Percentiles rank a stretch among this genome's conserved stretches.
These are phyloP conservation scores for Chromis chromis DNA, from an alignment of 2,797 vertebrate genomes.

Conservation along the genomic window DNA sequence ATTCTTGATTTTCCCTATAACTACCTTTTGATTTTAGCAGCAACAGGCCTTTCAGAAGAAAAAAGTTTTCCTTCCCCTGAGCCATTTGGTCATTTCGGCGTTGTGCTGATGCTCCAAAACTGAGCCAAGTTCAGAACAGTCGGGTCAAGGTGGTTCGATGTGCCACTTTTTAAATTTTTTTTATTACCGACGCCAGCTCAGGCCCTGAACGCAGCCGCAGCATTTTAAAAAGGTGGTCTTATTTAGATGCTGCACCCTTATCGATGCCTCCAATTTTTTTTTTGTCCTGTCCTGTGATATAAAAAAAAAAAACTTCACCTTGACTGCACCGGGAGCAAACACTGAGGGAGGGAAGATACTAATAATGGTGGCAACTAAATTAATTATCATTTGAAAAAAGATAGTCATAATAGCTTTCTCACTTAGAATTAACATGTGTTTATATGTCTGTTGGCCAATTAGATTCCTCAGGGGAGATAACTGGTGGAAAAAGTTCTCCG, in stretches of 20 bases:
- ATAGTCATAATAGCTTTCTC: background rate
- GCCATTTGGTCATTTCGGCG: slow-evolving; percentile 32
- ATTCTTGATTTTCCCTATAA: background rate
- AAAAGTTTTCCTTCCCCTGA: slow-evolving; percentile 41
- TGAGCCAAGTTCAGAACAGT: slow-evolving; percentile 68
- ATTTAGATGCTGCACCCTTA: slow-evolving; percentile 56
- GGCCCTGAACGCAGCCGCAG: slow-evolving; percentile 58
- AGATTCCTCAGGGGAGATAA: background rate
- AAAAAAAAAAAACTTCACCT: slow-evolving; percentile 38
- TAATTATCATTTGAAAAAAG: background rate
- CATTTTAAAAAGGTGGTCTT: slow-evolving; percentile 64
- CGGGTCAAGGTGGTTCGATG: slow-evolving; percentile 69
- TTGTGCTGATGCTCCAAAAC: slow-evolving; percentile 67
- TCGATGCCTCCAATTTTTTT: slow-evolving; percentile 19
- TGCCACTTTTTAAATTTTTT: slow-evolving; percentile 60
- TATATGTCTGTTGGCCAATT: background rate
- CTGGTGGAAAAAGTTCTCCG: background rate
- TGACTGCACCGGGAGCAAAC: slow-evolving; percentile 25
- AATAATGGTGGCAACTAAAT: background rate
- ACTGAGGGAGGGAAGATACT: slow-evolving; percentile 9
- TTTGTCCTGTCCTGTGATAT: slow-evolving; percentile 5
- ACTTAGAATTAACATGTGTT: background rate
- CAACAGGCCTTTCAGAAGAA: slow-evolving; percentile 15
- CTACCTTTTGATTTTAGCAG: background rate
- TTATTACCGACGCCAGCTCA: slow-evolving; percentile 55